Base-by-base conservation (phyloP, 2,888 invertebrate genomes). In the Norana najaformis region DNA sequence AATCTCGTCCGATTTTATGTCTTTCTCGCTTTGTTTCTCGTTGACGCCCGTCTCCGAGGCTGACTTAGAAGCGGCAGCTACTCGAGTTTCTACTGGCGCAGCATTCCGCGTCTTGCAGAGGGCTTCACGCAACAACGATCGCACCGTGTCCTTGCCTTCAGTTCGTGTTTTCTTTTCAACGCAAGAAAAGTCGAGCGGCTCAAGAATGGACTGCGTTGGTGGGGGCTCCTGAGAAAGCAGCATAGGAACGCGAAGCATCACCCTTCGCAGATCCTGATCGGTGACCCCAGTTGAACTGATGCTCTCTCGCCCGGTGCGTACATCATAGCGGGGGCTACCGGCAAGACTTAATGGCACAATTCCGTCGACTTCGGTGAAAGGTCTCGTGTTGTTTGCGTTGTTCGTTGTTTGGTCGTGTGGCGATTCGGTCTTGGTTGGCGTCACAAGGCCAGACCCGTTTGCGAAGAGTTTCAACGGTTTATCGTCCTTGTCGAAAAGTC, bases 401-500 rank as follows among this genome's bases (percentile, higher is more conserved):
- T 85, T 85, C 11, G 85, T 36, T 69, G 69, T 8, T n/a, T 69
- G 69, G 30, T 69, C 69, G 8, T n/a, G 69, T 13, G 36, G 20
- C 16, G 85, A 37, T 37, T 85, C 85, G 35, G 37, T 35, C 23
- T 85, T 85, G 1, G 36, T 37, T 20, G 85, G 37, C n/a, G 85
- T 85, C 36, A 35, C 35, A 35, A 85, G 20, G 36, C 85, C 85
- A 1, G 85, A 85, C 36, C 85, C 85, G 85, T 88, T 41, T 39
- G 83, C 85, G 47, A 89, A 90, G n/a, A 89, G 89, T 35, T 90
- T 89, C n/a, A 89, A 18, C 20, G 90, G 89, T 89, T 90, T 88
- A 35, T 47, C 35, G 8, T 89, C 83, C 18, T 83, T 38, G 36
- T 39, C 23, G 83, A 69, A 37, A 37, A 38, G 69, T 34, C 39